Base-by-base conservation (phyloP, 2,888 invertebrate genomes). In the Noctua fimbriata region DNA sequence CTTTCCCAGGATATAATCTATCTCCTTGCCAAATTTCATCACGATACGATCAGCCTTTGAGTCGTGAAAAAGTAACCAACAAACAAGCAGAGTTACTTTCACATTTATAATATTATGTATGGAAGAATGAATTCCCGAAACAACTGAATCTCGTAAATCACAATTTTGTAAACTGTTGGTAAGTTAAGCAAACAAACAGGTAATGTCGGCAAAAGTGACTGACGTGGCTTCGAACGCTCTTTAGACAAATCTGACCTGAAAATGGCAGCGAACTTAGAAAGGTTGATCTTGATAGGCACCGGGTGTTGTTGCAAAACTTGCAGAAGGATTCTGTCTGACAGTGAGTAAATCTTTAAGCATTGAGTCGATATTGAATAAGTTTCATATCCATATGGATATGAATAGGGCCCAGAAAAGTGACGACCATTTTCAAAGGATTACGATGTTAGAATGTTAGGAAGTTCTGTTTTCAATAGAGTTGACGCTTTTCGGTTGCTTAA, bases 361-460 rank as follows among this genome's bases (percentile, higher is more conserved):
- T 10, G 16, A 58, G 28, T 49, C 6, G 65, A 79, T 55, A 79
- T 78, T 63, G 21, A 69, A 79, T 55, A 65, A 65, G 63, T 63
- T 63, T 63, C 9, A 12, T 24, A 10, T 24, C 55, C 24, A 55
- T 55, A 55, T 10, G 10, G 10, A 55, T 24, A 55, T 55, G 1
- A 24, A 24, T 55, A 55, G 10, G 24, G 10, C 55, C 55, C 55
- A 55, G 55, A 55, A 52, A 55, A 55, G 0, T 55, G 24, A 0
- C 10, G 10, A 55, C 10, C 24, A n/a, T 55, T 55, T n/a, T 24
- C n/a, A 55, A 55, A 55, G 49, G 44, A 12, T 10, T 44, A 44
- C 10, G 44, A 44, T 12, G 44, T 44, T 12, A 36, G 36, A 36
- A 36, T 36, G 36, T 36, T 2, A 10, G 10, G 44, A 44, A 12